A percentile compares a stretch with the other conserved stretches of the same genome.
These are phyloP conservation scores for Macropis europaea DNA, from an alignment of 2,888 invertebrate genomes.

Conservation along the genomic window DNA sequence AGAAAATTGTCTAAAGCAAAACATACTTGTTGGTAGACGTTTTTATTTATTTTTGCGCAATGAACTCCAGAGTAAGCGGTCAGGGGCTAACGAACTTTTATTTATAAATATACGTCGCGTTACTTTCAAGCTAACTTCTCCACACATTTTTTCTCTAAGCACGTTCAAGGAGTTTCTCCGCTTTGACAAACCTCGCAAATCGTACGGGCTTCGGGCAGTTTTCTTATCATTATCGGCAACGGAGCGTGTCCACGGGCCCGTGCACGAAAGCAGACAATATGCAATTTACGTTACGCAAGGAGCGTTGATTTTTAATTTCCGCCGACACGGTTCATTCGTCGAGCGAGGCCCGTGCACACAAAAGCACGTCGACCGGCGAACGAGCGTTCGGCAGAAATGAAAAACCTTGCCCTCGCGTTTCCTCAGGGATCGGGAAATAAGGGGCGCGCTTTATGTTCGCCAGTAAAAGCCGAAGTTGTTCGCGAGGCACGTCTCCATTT, in stretches of 20 bases:
- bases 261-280: not conserved
- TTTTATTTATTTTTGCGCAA: too few relatives aligned
- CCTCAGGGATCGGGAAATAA: not conserved
- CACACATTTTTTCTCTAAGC: too few relatives aligned
- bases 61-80: too few relatives aligned
- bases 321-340: not conserved
- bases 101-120: too few relatives aligned
- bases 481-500: not conserved
- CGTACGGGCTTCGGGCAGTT: not conserved
- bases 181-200: too few relatives aligned
- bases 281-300: not conserved
- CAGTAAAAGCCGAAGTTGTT: slow-evolving; percentile 1
- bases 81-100: too few relatives aligned
- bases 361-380: not conserved
- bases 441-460: not conserved
- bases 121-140: too few relatives aligned
- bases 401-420: not conserved
- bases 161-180: too few relatives aligned
- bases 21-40: too few relatives aligned
- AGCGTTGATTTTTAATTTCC: slow-evolving; percentile 2
- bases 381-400: not conserved
- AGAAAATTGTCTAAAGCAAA: too few relatives aligned
- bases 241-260: not conserved
- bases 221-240: not conserved
- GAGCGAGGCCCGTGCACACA: not conserved